Evolutionary conservation across 2,797 vertebrate species (phyloP).

Genomic region (Gila robusta): DNA sequence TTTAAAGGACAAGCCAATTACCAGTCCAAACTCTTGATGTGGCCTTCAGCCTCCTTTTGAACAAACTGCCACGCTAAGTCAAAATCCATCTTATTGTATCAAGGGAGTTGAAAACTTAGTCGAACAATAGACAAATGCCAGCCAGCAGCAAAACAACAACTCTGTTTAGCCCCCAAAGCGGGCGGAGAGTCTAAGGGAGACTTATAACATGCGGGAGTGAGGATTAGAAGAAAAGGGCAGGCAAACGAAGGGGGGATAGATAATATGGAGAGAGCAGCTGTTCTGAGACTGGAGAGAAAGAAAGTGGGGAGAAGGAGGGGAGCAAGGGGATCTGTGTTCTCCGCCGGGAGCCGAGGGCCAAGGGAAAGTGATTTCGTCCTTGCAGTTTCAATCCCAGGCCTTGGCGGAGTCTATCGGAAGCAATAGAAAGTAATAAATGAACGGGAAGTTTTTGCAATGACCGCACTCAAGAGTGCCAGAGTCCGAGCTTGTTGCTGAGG

Average conservation of each 20-base stretch:
- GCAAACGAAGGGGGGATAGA: constrained; percentile 69
- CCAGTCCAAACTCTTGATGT: constrained; percentile 52
- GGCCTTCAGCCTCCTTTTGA: constrained; percentile 50
- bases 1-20: constrained; percentile 58
- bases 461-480: constrained; percentile 21
- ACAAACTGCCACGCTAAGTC: constrained; percentile 57
- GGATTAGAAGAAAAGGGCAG: constrained; percentile 81
- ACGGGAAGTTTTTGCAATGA: constrained; percentile 28
- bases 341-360: constrained; percentile 59
- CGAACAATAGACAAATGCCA: constrained; percentile 71
- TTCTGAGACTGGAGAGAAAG: constrained; percentile 70
- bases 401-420: constrained; percentile 59
- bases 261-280: constrained; percentile 79
- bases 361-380: constrained; percentile 65
- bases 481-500: constrained; percentile 24
- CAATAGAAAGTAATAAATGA: constrained; percentile 53
- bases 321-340: constrained; percentile 52
- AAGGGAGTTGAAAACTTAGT: constrained; percentile 64
- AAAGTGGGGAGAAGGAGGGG: constrained; percentile 56
- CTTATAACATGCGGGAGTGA: constrained; percentile 76
- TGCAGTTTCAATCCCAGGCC: constrained; percentile 68
- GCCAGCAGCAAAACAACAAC: constrained; percentile 75
- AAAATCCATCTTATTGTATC: constrained; percentile 60
- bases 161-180: constrained; percentile 70
- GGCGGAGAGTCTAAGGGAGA: constrained; percentile 65